These are phyloP conservation scores for Coenonympha arcania DNA, from an alignment of 2,888 invertebrate species.

Conservation along the genomic window DNA sequence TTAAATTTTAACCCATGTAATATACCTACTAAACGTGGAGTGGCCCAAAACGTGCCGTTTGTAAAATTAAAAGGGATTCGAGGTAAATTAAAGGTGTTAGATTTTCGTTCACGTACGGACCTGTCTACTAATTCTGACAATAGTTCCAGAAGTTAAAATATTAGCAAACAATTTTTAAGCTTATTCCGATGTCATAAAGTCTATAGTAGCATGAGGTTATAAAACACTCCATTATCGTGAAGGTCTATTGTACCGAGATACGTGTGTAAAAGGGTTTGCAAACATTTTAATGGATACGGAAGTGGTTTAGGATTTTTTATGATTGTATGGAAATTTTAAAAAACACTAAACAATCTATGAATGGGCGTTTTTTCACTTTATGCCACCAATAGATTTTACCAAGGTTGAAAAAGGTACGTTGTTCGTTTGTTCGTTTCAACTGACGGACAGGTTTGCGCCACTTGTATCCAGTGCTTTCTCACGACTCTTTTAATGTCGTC, in stretches of 20 bases:
- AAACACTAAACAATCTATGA: too few species aligned
- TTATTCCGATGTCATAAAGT: background rate
- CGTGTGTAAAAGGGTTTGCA: conserved; percentile 8
- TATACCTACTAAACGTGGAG: background rate
- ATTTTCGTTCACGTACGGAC: conserved; percentile 24
- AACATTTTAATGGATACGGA: conserved; percentile 25
- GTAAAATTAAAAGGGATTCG: conserved; percentile 58
- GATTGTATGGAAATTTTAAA: too few species aligned
- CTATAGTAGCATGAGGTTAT: background rate
- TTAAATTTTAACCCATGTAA: background rate
- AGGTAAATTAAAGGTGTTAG: conserved; percentile 58
- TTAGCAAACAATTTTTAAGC: background rate
- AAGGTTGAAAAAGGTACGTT: too few species aligned
- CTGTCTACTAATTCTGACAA: background rate
- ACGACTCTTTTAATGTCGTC: too few species aligned
- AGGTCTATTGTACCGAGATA: background rate
- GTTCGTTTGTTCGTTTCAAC: too few species aligned
- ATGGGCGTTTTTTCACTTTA: too few species aligned
- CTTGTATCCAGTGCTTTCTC: too few species aligned
- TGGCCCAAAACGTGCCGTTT: conserved; percentile 44
- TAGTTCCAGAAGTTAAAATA: background rate
- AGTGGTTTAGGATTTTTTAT: conserved; percentile 9
- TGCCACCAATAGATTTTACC: too few species aligned
- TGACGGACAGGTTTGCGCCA: too few species aligned
- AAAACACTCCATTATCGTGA: background rate